Evolutionary conservation across 2,113 vertebrate genomes (phyloP).

Genomic region (Petromus typicus): DNA sequence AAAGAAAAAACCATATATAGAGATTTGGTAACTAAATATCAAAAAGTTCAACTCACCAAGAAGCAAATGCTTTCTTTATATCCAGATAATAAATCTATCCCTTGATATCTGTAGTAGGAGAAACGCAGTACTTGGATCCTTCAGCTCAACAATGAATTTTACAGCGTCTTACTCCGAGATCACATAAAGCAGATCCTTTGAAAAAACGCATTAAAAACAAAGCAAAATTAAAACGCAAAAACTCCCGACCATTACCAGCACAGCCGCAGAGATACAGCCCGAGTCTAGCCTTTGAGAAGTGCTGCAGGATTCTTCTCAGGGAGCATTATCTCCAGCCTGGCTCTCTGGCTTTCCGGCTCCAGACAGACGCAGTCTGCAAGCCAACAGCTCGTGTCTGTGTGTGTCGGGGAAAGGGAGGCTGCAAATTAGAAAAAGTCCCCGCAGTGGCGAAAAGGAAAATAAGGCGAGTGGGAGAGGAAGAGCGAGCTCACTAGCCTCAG

Average conservation of each 20-base stretch:
- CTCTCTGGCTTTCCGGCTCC: constrained; percentile 79
- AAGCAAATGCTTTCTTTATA: constrained; percentile 69
- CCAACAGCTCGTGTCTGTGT: constrained; percentile 85
- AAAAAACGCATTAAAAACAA: constrained; percentile 44
- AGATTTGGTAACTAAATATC: constrained; percentile 52
- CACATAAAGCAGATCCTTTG: constrained; percentile 77
- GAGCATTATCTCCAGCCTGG: constrained; percentile 77
- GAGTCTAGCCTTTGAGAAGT: constrained; percentile 82
- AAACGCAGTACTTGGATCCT: constrained; percentile 69
- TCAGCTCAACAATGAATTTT: constrained; percentile 63
- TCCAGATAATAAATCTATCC: constrained; percentile 71
- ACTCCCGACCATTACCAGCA: constrained; percentile 84
- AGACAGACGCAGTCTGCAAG: constrained; percentile 88
- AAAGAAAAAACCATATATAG: constrained; percentile 46
- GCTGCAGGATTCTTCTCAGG: constrained; percentile 83
- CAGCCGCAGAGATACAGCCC: constrained; percentile 76
- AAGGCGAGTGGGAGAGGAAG: constrained; percentile 87
- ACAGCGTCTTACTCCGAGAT: constrained; percentile 69
- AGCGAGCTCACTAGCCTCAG: constrained; percentile 85
- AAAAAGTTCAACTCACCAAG: constrained; percentile 62
- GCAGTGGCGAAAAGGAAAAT: constrained; percentile 89
- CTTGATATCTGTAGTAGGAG: constrained; percentile 64
- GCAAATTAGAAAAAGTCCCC: constrained; percentile 88
- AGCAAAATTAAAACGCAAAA: constrained; percentile 33
- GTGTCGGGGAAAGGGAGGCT: constrained; percentile 84